Evolutionary conservation across 2,113 vertebrate genomes (phyloP).

Genomic region (Triplophysa siluroides): DNA sequence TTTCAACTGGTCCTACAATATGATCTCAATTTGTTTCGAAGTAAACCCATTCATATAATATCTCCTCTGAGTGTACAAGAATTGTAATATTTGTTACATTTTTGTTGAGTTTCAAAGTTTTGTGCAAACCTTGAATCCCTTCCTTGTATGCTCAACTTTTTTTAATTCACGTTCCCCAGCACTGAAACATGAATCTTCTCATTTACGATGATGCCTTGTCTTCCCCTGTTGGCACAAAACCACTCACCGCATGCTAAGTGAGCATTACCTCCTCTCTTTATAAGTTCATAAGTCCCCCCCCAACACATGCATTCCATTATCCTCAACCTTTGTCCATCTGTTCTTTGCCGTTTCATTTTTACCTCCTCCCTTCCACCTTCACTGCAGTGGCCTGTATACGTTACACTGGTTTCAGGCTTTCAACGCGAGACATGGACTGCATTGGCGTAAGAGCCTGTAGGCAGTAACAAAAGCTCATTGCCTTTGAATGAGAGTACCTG

Average conservation of each 20-base stretch:
- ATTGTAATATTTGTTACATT: no score
- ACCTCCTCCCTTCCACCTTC: constrained; percentile 46
- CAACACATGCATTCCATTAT: constrained; percentile 40
- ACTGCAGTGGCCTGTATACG: constrained; percentile 51
- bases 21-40: no score
- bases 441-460: constrained; percentile 44
- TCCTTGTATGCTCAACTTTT: no score
- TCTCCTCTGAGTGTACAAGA: no score
- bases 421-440: constrained; percentile 38
- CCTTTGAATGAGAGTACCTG: background rate
- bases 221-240: constrained; percentile 9
- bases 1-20: no score
- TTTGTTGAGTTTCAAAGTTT: no score
- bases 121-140: no score
- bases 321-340: constrained; percentile 35
- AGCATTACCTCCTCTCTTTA: constrained; percentile 33
- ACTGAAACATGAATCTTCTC: background rate
- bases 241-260: constrained; percentile 33
- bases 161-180: no score
- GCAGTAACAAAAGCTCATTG: constrained; percentile 43
- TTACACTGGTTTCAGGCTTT: constrained; percentile 42
- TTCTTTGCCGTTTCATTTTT: constrained; percentile 42
- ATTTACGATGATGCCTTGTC: constrained; percentile 10
- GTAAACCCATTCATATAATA: no score
- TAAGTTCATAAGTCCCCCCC: constrained; percentile 28